phyloP scores from a whole-genome alignment of 1,140 invertebrate species.

The Amphibalanus amphitrite region DNA sequence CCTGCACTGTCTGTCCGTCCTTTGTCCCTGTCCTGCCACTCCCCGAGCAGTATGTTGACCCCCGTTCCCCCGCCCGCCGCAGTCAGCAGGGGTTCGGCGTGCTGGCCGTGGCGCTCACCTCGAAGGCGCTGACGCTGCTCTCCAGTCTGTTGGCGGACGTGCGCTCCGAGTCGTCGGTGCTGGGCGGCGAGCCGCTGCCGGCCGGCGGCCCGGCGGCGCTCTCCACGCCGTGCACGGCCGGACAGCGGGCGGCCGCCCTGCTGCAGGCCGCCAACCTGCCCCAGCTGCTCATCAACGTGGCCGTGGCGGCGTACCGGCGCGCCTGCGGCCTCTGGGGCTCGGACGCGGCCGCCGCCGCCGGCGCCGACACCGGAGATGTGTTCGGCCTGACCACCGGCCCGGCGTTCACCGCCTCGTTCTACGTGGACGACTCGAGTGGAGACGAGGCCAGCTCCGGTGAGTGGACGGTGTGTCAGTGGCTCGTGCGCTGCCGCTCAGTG shows the following conservation, averaged over 20 bases:
- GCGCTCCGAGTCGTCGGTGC: slow-evolving; percentile 30
- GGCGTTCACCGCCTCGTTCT: not conserved
- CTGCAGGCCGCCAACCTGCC: slow-evolving; percentile 46
- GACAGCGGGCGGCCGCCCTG: slow-evolving; percentile 45
- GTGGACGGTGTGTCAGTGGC: too few relatives aligned
- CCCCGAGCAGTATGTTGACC: too few relatives aligned
- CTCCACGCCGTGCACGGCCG: slow-evolving; percentile 35
- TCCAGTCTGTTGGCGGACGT: slow-evolving; percentile 46
- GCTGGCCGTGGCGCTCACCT: slow-evolving; percentile 57
- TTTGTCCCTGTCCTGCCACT: too few relatives aligned
- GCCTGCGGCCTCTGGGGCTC: slow-evolving; percentile 23
- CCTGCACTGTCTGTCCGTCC: too few relatives aligned
- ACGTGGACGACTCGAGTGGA: not conserved
- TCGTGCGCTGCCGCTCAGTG: too few relatives aligned
- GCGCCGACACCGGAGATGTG: not conserved
- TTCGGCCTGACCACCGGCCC: not conserved
- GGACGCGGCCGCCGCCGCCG: too few relatives aligned
- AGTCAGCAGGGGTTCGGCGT: slow-evolving; percentile 66
- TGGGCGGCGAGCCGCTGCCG: slow-evolving; percentile 13
- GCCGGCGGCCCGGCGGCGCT: slow-evolving; percentile 19
- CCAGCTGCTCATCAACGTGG: slow-evolving; percentile 67
- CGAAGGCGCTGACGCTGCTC: slow-evolving; percentile 47
- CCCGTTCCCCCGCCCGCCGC: too few relatives aligned
- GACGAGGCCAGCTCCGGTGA: not conserved
- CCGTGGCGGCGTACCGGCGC: slow-evolving; percentile 74